Evolutionary conservation across 2,113 vertebrate species (phyloP), one percentile per base, ranked within the genome.

Genomic region (Phylloscopus whistleri): DNA sequence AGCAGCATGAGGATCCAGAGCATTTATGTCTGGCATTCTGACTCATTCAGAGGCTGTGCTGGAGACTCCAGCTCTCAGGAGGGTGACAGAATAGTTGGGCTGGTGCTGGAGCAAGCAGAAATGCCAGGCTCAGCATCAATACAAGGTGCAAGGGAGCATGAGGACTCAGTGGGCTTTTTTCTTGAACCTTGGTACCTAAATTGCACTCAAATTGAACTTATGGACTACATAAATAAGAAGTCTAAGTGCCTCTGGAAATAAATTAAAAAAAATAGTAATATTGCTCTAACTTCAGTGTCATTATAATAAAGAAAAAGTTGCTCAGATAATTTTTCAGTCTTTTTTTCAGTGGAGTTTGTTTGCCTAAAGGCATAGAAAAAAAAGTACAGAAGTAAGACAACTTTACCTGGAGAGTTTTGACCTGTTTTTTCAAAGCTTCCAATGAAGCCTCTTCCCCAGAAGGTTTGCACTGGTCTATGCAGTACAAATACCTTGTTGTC

Each of bases 371-470:
- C 43, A 69, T 1, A 51, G 48, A 63, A 73, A 23, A 23, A 28
- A 28, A 90, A 86, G 44, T 23, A 81, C 18, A 77, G 56, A 93
- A 84, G 55, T n/a, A 84, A 58, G 28, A 64, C 31, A 90, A 62
- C 33, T 52, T 95, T 97, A 99, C 99, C 99, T 99, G 98, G 18
- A 99, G 98, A 77, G 75, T 97, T 46, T 97, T 87, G 35, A 98
- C 95, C 43, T 97, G 96, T 4, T 67, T 73, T 59, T 79, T 91
- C 87, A 99, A 93, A 37, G 98, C 96, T 82, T 97, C 96, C 92
- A 98, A n/a, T 10, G 97, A 98, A 51, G 97, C 56, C 51, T 77
- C 88, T 70, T 90, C 58, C 41, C 67, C 87, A 35, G 97, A 84
- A 87, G 93, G 73, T 58, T 97, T 74, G 96, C 96, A 96, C 41